Percentiles rank a stretch among this genome's conserved stretches.
Conservation (phyloP, 2,888 invertebrate species). For the Baronia brevicornis region DNA sequence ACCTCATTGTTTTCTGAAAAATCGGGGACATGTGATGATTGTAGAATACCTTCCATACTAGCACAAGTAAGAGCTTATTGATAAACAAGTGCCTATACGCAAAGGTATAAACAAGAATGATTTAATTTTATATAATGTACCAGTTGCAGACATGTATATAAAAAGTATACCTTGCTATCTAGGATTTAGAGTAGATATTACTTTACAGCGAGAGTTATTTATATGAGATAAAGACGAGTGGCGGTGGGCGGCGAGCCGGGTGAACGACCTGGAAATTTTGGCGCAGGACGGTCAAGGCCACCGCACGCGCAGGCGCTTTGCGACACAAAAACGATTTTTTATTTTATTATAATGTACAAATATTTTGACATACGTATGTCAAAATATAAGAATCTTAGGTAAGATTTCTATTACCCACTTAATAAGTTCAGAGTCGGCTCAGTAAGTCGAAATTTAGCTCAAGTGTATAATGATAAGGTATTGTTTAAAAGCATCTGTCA, state of each 20-base stretch:
- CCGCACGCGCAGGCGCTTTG: constrained; percentile 46
- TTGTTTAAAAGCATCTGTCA: too few species aligned
- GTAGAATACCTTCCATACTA: constrained; percentile 14
- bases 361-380: neutral
- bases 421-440: too few species aligned
- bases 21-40: too few species aligned
- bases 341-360: constrained; percentile 9
- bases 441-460: too few species aligned
- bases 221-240: constrained; percentile 64
- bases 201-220: constrained; percentile 39
- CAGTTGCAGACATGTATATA: constrained; percentile 14
- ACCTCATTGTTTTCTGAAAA: too few species aligned
- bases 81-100: constrained; percentile 66
- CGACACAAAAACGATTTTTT: constrained; percentile 17
- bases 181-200: constrained; percentile 31
- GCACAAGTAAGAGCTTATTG: constrained; percentile 44
- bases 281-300: constrained; percentile 75
- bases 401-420: too few species aligned
- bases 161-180: constrained; percentile 26
- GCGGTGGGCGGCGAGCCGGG: constrained; percentile 63
- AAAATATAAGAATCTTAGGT: too few species aligned
- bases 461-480: too few species aligned
- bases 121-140: constrained; percentile 55
- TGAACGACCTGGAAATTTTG: constrained; percentile 73
- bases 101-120: constrained; percentile 50